Percentiles rank a stretch among this genome's conserved stretches.
These are phyloP conservation scores for Scartelaos histophorus DNA, from an alignment of 2,113 vertebrate genomes.

Conservation along the genomic window DNA sequence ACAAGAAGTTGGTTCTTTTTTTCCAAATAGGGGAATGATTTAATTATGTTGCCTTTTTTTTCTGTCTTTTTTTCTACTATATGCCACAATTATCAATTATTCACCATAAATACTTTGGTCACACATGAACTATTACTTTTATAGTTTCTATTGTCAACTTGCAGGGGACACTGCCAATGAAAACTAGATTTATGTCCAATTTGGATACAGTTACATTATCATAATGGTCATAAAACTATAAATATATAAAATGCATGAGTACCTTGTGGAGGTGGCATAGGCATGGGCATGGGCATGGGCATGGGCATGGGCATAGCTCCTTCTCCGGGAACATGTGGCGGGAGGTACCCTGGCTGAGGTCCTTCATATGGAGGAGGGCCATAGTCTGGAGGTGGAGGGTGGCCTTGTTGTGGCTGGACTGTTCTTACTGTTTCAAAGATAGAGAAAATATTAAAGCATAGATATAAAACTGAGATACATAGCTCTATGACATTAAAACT, in stretches of 20 bases:
- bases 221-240: too few species aligned
- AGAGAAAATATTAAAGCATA: neutral
- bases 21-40: too few species aligned
- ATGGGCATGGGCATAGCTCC: slow-evolving; percentile 75
- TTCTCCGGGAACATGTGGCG: slow-evolving; percentile 86
- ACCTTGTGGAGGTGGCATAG: slow-evolving; percentile 77
- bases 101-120: too few species aligned
- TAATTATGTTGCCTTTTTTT: too few species aligned
- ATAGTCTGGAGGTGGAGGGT: slow-evolving; percentile 85
- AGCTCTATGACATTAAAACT: neutral
- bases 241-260: neutral
- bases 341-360: slow-evolving; percentile 82
- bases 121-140: too few species aligned
- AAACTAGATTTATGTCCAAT: too few species aligned
- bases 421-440: slow-evolving; percentile 59
- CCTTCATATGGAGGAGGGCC: slow-evolving; percentile 93
- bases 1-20: too few species aligned
- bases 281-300: slow-evolving; percentile 24
- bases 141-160: too few species aligned
- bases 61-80: too few species aligned
- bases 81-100: too few species aligned
- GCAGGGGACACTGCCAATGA: too few species aligned
- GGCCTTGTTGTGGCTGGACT: slow-evolving; percentile 78
- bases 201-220: too few species aligned
- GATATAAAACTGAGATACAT: neutral